Base-by-base conservation (phyloP, 2,888 invertebrate genomes). In the Latrodectus hesperus region DNA sequence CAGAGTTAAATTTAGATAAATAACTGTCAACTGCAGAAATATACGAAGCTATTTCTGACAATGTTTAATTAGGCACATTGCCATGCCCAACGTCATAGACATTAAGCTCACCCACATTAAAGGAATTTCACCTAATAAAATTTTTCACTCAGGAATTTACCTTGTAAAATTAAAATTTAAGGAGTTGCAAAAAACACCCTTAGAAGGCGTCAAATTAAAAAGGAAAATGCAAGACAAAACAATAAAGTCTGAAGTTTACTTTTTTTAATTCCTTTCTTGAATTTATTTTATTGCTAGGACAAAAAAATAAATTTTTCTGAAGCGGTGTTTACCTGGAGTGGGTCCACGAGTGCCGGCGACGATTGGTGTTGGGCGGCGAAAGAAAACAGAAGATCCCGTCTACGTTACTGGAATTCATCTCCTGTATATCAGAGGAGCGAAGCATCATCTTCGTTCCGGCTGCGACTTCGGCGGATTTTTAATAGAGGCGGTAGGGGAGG, bases 391-490 rank as follows among this genome's bases (percentile, higher is more conserved):
- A 68, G 26, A 68, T 68, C 17, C 67, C 67, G 22, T 68, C 67
- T 12, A 68, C 67, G 22, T 17, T 17, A 68, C 22, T 68, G n/a
- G 67, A 68, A 16, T 17, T 68, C 67, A 22, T 68, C 12, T 17
- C 22, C 22, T 68, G 17, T 12, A 11, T 22, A 12, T 8, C 67
- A 12, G n/a, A 22, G 11, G 67, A 68, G 22, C 10, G 17, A 68
- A 68, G 22, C 67, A 68, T 68, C 67, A 11, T 60, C 60, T 60
- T 67, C 22, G 22, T 22, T 22, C 67, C 17, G 67, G 9, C 67
- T 68, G 67, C 17, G 67, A 68, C 67, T 68, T 68, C 17, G 67
- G 67, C 67, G 67, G 67, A 26, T 68, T 68, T 68, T 68, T 68
- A 68, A 68, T 68, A 12, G 67, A 22, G 67, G n/a, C n/a, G 11